Evolutionary conservation across 1,140 invertebrate species (phyloP).

Genomic region (Trichoplusia ni): DNA sequence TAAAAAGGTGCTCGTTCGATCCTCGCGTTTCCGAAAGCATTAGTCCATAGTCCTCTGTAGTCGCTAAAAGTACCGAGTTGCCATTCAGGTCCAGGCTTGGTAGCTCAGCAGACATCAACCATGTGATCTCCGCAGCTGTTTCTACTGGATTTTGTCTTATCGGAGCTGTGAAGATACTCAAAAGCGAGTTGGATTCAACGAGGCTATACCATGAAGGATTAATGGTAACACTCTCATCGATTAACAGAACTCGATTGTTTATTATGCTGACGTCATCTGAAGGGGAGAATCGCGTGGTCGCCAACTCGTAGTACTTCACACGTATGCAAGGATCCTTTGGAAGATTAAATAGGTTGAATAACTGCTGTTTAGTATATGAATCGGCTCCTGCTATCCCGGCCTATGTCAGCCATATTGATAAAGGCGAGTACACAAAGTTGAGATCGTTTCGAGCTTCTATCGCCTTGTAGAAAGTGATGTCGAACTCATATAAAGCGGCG

Average conservation of each 20-base stretch:
- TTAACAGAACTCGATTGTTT: background rate
- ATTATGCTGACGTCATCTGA: background rate
- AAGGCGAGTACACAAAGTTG: background rate
- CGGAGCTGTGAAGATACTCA: background rate
- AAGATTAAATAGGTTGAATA: background rate
- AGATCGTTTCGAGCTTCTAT: background rate
- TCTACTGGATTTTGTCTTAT: background rate
- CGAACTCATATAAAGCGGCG: background rate
- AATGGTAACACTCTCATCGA: background rate
- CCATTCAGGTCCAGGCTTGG: conserved; percentile 4
- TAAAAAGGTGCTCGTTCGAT: conserved; percentile 22
- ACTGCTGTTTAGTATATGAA: background rate
- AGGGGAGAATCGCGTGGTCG: background rate
- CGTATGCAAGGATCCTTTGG: background rate
- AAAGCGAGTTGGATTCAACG: background rate
- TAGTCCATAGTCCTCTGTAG: conserved; percentile 23
- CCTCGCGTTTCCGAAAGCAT: conserved; percentile 6
- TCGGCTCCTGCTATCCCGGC: background rate
- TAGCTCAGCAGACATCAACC: background rate
- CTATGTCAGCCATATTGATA: background rate
- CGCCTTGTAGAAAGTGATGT: background rate
- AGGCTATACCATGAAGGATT: background rate
- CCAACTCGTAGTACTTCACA: background rate
- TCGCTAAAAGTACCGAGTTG: conserved; percentile 24
- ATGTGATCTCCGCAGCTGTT: background rate